phyloP scores from a whole-genome alignment of 2,797 vertebrate genomes.

The Picus viridis region DNA sequence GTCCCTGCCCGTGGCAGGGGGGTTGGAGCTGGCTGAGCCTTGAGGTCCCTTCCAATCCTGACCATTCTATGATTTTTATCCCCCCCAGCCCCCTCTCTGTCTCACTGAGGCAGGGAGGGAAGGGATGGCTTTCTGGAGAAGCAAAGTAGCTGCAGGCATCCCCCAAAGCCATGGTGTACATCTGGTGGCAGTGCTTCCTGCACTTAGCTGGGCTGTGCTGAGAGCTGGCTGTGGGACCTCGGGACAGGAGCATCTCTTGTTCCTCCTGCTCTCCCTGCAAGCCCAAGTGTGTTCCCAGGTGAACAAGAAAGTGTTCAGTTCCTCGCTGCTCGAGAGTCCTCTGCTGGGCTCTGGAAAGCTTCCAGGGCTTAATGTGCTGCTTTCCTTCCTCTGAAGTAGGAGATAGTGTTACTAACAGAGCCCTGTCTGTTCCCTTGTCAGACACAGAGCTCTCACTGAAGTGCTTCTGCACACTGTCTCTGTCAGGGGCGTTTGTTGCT shows the following conservation, averaged over 20 bases:
- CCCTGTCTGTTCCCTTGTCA: neutral
- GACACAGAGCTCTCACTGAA: neutral
- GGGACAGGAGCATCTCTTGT: neutral
- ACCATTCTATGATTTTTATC: too few species aligned
- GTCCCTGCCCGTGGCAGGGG: too few species aligned
- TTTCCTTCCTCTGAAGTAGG: neutral
- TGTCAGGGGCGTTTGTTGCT: neutral
- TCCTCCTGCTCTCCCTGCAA: neutral
- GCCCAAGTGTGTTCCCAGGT: neutral
- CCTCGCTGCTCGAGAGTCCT: neutral
- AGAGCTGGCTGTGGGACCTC: neutral
- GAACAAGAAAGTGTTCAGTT: neutral
- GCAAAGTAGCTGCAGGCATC: neutral
- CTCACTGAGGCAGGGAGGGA: neutral
- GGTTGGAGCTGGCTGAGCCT: too few species aligned
- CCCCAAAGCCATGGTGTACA: rapidly evolving
- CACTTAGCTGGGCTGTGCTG: neutral
- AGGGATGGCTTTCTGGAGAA: neutral
- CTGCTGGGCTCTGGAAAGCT: neutral
- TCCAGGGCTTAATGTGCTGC: neutral
- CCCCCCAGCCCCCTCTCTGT: neutral
- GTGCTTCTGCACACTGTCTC: neutral
- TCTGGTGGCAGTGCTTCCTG: rapidly evolving
- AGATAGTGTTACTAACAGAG: neutral
- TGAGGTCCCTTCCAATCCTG: too few species aligned